Evolutionary conservation across 2,113 vertebrate species (phyloP).

Genomic region (Python bivittatus): DNA sequence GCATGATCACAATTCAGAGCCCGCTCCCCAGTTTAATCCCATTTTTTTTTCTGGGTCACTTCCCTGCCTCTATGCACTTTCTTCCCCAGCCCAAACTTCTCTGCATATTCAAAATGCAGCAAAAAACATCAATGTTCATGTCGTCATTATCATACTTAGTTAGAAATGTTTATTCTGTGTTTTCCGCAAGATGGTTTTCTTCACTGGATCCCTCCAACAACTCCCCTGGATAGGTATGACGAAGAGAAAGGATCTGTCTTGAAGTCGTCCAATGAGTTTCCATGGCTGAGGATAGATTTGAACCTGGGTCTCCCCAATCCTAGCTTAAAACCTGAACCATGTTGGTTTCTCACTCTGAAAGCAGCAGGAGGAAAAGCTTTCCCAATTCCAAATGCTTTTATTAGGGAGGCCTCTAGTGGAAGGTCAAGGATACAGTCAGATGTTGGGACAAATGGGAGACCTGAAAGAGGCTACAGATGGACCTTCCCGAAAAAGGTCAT

Average conservation of each 20-base stretch:
- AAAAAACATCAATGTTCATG: background rate
- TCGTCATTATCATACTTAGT: too few species aligned
- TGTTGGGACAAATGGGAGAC: background rate
- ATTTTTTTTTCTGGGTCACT: background rate
- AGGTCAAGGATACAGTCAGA: background rate
- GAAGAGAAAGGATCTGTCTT: background rate
- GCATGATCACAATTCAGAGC: background rate
- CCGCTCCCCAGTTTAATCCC: background rate
- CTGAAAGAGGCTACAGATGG: background rate
- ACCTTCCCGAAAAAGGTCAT: background rate
- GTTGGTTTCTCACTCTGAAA: background rate
- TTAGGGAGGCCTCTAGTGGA: conserved; percentile 31
- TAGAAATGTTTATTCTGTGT: background rate
- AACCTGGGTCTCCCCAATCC: background rate
- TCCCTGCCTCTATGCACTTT: background rate
- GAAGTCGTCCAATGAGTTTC: background rate
- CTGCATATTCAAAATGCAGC: background rate
- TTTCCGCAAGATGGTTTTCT: background rate
- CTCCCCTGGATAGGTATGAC: background rate
- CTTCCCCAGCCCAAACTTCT: background rate
- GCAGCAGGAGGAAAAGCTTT: background rate
- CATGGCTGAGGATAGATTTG: background rate
- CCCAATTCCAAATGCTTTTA: conserved; percentile 1
- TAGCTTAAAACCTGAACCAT: background rate
- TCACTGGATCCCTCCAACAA: background rate